Conservation (phyloP, 2,888 invertebrate genomes). For the Drosophila putrida region DNA sequence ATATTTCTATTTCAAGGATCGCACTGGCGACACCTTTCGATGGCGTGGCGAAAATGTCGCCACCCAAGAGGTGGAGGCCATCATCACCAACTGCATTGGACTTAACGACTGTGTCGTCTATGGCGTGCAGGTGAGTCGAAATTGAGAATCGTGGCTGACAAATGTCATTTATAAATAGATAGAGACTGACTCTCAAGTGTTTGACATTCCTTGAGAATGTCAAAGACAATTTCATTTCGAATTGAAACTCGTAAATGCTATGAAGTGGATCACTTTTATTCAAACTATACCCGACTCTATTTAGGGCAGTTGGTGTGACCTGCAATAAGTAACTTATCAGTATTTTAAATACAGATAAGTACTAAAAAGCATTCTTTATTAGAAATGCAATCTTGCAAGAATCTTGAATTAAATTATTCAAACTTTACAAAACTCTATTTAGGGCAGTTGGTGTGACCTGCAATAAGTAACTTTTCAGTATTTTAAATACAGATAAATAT, state of each 20-base stretch:
- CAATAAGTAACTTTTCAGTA: no score
- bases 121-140: conserved; percentile 92
- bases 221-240: not conserved
- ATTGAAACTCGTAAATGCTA: not conserved
- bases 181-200: not conserved
- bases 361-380: no score
- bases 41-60: conserved; percentile 99
- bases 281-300: no score
- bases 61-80: conserved; percentile 97
- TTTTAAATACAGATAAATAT: no score
- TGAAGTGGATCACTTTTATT: not conserved
- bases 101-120: conserved; percentile 94
- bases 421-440: no score
- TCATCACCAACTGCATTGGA: conserved; percentile 91
- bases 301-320: no score
- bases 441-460: no score
- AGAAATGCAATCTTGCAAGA: no score
- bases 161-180: conserved; percentile 13
- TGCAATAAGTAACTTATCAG: no score
- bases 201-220: not conserved
- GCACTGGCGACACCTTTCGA: conserved; percentile 93
- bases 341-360: no score
- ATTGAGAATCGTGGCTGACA: not conserved
- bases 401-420: no score
- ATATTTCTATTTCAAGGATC: conserved; percentile 96